Conservation (phyloP, 1,140 invertebrate species). For the Thrips palmi region DNA sequence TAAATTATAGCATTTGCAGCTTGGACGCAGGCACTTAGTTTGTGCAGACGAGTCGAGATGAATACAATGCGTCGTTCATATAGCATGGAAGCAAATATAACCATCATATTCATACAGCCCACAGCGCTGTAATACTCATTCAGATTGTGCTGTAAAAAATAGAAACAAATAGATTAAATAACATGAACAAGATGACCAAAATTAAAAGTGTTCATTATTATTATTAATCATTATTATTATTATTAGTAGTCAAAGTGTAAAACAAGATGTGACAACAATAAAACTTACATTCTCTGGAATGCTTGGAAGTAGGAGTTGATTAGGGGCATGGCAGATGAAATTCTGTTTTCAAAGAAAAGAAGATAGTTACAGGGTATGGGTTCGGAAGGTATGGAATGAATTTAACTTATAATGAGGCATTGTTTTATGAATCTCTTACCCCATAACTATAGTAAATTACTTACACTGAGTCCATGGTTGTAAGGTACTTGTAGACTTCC, state of each 20-base stretch:
- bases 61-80: slow-evolving; percentile 84
- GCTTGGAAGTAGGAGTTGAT: slow-evolving; percentile 63
- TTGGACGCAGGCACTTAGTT: slow-evolving; percentile 82
- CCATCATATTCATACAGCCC: slow-evolving; percentile 80
- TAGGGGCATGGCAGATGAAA: slow-evolving; percentile 58
- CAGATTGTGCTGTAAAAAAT: slow-evolving; percentile 65
- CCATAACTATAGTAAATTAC: slow-evolving; percentile 1
- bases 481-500: slow-evolving; percentile 10
- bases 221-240: not conserved
- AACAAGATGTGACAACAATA: slow-evolving; percentile 1
- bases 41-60: slow-evolving; percentile 65
- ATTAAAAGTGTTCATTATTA: slow-evolving; percentile 5
- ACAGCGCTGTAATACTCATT: slow-evolving; percentile 92
- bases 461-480: slow-evolving; percentile 6
- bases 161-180: slow-evolving; percentile 14
- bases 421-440: slow-evolving; percentile 12
- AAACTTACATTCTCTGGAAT: slow-evolving; percentile 86
- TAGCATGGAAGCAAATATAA: slow-evolving; percentile 83
- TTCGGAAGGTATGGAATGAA: no score
- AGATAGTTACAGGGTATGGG: slow-evolving; percentile 9
- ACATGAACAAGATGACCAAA: slow-evolving; percentile 10
- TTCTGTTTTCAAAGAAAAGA: slow-evolving; percentile 31
- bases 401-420: slow-evolving; percentile 4
- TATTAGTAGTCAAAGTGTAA: not conserved
- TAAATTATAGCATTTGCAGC: slow-evolving; percentile 84